Conservation (phyloP, 2,888 invertebrate genomes). For the Camptogramma bilineatum region DNA sequence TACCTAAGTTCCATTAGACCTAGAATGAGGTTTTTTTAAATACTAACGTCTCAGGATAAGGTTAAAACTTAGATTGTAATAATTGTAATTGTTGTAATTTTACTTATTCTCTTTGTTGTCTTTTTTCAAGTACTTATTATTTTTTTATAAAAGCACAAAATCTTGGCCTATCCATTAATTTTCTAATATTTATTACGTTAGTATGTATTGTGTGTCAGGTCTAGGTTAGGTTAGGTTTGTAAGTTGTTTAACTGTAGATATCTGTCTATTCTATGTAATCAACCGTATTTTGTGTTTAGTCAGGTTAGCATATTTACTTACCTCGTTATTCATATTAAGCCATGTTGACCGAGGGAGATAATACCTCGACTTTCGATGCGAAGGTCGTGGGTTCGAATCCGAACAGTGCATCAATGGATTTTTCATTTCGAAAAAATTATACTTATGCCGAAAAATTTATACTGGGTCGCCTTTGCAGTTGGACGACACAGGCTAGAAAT, state of each 20-base stretch:
- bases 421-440: too few relatives aligned
- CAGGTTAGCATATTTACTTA: not conserved
- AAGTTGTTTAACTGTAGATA: constrained; percentile 20
- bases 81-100: too few relatives aligned
- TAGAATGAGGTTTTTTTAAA: not conserved
- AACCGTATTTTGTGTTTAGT: not conserved
- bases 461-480: too few relatives aligned
- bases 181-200: constrained; percentile 1
- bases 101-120: not conserved
- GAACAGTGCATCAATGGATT: too few relatives aligned
- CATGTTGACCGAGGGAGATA: too few relatives aligned
- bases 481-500: too few relatives aligned
- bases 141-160: not conserved
- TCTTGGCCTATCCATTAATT: constrained; percentile 13
- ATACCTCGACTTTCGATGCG: too few relatives aligned
- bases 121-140: not conserved
- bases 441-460: too few relatives aligned
- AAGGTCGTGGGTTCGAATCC: too few relatives aligned
- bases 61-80: not conserved
- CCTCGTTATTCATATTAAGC: too few relatives aligned
- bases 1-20: not conserved
- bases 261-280: constrained; percentile 10
- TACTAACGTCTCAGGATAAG: too few relatives aligned
- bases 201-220: constrained; percentile 11
- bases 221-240: constrained; percentile 11